phyloP scores from a whole-genome alignment of 2,797 vertebrate species.

The Scomberomorus guttatus region DNA sequence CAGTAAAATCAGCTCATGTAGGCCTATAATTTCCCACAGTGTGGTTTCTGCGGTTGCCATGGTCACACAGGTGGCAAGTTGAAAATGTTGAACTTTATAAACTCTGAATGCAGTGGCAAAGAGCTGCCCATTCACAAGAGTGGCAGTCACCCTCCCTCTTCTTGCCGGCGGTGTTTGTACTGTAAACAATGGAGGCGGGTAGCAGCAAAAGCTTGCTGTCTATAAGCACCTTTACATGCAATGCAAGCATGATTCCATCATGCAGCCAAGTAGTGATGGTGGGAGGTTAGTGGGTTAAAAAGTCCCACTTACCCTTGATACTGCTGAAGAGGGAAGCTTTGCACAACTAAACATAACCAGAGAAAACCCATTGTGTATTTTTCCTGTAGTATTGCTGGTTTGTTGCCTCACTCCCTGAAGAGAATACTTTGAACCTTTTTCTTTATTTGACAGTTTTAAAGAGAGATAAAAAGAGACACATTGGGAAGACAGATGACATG shows the following conservation, averaged over 20 bases:
- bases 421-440: conserved; percentile 36
- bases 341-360: conserved; percentile 3
- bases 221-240: conserved; percentile 10
- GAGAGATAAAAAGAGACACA: conserved; percentile 28
- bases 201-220: too few species aligned
- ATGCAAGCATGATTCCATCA: conserved; percentile 44
- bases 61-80: too few species aligned
- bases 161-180: too few species aligned
- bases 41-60: too few species aligned
- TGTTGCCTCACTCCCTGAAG: conserved; percentile 31
- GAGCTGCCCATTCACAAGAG: too few species aligned
- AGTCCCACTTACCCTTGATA: conserved; percentile 16
- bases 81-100: too few species aligned
- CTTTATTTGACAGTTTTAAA: conserved; percentile 33
- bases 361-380: neutral
- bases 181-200: too few species aligned
- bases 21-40: too few species aligned
- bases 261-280: neutral
- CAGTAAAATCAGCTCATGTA: too few species aligned
- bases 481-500: conserved; percentile 20
- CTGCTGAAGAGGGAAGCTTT: conserved; percentile 17
- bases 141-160: too few species aligned
- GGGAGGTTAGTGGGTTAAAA: conserved; percentile 13
- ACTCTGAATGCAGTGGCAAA: too few species aligned
- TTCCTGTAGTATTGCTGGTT: conserved; percentile 34